Evolutionary conservation across 1,140 invertebrate species (phyloP).

Genomic region (Alviniconcha marisindica): DNA sequence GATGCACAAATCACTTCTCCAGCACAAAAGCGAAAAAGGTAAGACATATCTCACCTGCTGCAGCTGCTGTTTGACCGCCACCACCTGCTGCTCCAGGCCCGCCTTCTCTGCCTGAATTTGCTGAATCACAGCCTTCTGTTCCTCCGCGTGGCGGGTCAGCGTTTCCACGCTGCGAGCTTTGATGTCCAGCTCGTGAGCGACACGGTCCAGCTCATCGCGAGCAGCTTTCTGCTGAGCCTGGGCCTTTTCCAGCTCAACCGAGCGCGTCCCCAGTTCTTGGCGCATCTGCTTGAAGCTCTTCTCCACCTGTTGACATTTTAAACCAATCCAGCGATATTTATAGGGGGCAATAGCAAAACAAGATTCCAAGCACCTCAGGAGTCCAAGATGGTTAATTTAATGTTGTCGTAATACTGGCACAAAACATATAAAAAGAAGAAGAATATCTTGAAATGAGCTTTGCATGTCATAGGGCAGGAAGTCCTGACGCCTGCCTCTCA

Average conservation of each 20-base stretch:
- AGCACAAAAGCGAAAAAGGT: no score
- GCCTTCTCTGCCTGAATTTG: slow-evolving; percentile 59
- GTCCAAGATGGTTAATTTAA: no score
- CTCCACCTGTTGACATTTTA: no score
- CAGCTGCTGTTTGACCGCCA: slow-evolving; percentile 28
- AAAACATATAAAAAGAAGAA: no score
- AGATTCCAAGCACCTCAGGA: no score
- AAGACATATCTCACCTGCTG: slow-evolving; percentile 44
- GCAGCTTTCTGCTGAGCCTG: slow-evolving; percentile 50
- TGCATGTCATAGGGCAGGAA: no score
- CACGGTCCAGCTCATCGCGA: slow-evolving; percentile 54
- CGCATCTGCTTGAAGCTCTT: slow-evolving; percentile 76
- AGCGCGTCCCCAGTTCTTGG: slow-evolving; percentile 70
- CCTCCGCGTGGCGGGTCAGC: slow-evolving; percentile 52
- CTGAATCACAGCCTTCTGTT: slow-evolving; percentile 55
- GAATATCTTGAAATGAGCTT: no score
- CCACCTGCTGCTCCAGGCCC: slow-evolving; percentile 57
- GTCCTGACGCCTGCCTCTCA: no score
- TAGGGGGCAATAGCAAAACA: no score
- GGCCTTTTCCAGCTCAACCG: slow-evolving; percentile 58
- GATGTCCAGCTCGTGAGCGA: slow-evolving; percentile 59
- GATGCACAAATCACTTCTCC: no score
- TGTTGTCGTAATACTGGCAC: no score
- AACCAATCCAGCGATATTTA: no score
- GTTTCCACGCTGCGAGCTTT: slow-evolving; percentile 61